Evolutionary conservation across 2,113 vertebrate genomes (phyloP), one percentile per base, ranked within the genome.

Genomic region (Echinops telfairi): DNA sequence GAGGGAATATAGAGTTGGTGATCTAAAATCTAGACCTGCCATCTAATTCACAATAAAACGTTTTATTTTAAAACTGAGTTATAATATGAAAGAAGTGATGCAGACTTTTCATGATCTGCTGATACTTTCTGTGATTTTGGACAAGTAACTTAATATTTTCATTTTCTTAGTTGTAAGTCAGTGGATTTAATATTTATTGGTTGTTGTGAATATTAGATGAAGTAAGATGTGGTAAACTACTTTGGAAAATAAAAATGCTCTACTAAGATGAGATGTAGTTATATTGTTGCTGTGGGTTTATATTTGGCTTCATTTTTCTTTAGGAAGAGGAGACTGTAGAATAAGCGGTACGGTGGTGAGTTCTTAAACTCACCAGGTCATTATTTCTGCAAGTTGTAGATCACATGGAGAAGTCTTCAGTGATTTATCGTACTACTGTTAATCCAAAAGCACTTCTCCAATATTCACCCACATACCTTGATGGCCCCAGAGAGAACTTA

Each of bases 331-430:
- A 81, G 31, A 23, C 68, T 81, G 0, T 47, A 86, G 62, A 71
- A 43, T 7, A 80, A 92, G 88, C 91, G 83, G 58, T 85, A 70
- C 22, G 83, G 78, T 94, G 79, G 43, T 80, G 70, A 88, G 85
- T 87, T 94, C 84, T 94, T 86, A 77, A 88, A 81, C 47, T 86
- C 60, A 75, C 53, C 76, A 81, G 93, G 33, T 73, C 78, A 43
- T 92, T 88, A 77, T 92, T 94, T 47, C 70, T 92, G 33, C 68
- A 86, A 83, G 85, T 83, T 96, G 60, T 93, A 93, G 94, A 91
- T 95, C 91, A 94, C 77, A 15, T 27, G 17, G 86, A 76, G 64
- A 91, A 85, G 89, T 85, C 89, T 89, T 88, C 95, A 95, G 31
- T 89, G 93, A 96, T 94, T 92, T 92, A 91, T 43, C 38, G 33